Conservation (phyloP, 2,113 vertebrate genomes). For the Nerophis ophidion region DNA sequence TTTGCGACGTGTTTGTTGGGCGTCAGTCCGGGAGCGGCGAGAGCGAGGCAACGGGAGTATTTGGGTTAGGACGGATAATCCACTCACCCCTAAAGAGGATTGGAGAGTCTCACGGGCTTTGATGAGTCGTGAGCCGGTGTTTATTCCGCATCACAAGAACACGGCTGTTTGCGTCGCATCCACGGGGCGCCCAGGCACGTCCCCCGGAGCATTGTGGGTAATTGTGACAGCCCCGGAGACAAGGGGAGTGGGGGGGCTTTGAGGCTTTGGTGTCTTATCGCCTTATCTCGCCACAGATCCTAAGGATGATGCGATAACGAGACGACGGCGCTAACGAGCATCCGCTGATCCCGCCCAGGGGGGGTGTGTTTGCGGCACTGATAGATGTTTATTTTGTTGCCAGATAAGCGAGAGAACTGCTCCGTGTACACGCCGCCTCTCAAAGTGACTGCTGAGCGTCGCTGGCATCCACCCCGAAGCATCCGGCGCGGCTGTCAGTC, state of each 20-base stretch:
- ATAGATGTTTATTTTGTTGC: constrained; percentile 15
- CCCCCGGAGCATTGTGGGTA: constrained; percentile 31
- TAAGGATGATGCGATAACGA: constrained; percentile 49
- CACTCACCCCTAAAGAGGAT: constrained; percentile 72
- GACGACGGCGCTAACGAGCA: constrained; percentile 41
- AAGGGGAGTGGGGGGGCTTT: background rate
- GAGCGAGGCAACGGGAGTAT: constrained; percentile 41
- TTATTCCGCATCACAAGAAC: constrained; percentile 61
- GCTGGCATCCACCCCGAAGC: constrained; percentile 25
- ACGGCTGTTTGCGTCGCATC: constrained; percentile 40
- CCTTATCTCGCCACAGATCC: constrained; percentile 42
- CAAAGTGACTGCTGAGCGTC: background rate
- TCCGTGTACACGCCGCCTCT: background rate
- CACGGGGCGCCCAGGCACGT: constrained; percentile 10
- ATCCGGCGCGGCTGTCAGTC: constrained; percentile 33
- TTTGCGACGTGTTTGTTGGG: constrained; percentile 17
- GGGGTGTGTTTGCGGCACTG: background rate
- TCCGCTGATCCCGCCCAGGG: constrained; percentile 20
- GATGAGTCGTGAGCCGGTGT: constrained; percentile 64
- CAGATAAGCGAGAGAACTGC: background rate
- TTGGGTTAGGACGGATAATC: constrained; percentile 72
- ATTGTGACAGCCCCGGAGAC: constrained; percentile 19
- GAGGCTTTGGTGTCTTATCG: constrained; percentile 29
- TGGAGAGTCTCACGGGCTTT: constrained; percentile 61
- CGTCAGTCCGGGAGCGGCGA: constrained; percentile 37